These are phyloP conservation scores for Volucella inflata DNA, from an alignment of 2,888 invertebrate genomes.

Conservation along the genomic window DNA sequence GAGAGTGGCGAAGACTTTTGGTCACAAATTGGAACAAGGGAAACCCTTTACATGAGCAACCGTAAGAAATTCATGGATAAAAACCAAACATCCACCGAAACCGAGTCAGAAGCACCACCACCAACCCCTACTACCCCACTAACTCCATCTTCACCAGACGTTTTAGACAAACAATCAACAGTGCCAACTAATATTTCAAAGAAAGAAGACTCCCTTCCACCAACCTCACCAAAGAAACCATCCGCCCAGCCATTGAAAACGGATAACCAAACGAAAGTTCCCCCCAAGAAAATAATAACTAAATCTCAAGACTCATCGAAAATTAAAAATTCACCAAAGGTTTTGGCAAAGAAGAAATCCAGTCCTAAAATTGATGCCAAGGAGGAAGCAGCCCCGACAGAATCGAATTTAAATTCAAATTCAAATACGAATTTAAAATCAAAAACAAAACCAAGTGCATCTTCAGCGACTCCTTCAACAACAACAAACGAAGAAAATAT, in stretches of 20 bases:
- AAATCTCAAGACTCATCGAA: conserved; percentile 67
- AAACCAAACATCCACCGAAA: conserved; percentile 46
- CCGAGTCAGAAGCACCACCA: background rate
- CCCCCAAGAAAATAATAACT: conserved; percentile 69
- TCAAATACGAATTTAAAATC: conserved; percentile 75
- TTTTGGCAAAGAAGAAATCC: conserved; percentile 74
- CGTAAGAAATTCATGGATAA: conserved; percentile 70
- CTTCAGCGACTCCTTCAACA: conserved; percentile 60
- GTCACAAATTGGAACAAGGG: conserved; percentile 85
- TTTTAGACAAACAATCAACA: background rate
- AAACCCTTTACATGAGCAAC: conserved; percentile 86
- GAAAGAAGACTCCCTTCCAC: background rate
- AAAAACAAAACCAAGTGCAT: conserved; percentile 59
- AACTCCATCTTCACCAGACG: background rate
- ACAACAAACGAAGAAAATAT: conserved; percentile 75
- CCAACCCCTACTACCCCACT: conserved; percentile 1
- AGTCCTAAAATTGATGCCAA: conserved; percentile 69
- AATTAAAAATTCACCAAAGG: conserved; percentile 48
- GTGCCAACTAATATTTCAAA: background rate
- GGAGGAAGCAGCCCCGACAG: conserved; percentile 73
- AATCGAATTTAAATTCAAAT: conserved; percentile 78
- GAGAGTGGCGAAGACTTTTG: conserved; percentile 58
- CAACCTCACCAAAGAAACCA: conserved; percentile 14
- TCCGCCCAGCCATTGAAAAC: conserved; percentile 19
- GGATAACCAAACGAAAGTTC: conserved; percentile 18